Base-by-base conservation (phyloP, 2,888 invertebrate species). In the Blastobasis lacticolella region DNA sequence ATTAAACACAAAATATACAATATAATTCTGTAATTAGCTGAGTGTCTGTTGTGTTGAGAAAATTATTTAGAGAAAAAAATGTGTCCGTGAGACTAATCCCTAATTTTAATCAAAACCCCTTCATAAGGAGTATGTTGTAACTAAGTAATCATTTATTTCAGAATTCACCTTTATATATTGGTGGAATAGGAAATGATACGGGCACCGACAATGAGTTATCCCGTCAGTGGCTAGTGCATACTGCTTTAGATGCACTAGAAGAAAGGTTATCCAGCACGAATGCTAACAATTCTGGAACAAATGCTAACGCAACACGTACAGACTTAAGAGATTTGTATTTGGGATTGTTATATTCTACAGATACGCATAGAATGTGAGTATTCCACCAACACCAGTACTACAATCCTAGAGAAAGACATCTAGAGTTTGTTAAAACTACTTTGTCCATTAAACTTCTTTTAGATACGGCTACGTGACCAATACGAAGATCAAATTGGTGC, bases 391-490 rank as follows among this genome's bases (percentile, higher is more conserved):
- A 42, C 6, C 40, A 6, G 7, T 40, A 40, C 9, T 40, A 9
- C 6, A 40, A 40, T 40, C 6, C 40, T 4, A 8, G 40, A 40
- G 1, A 40, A 40, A 40, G 9, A 40, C 6, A 40, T 40, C 40
- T 40, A 40, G 7, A 8, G 7, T 40, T 41, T 5, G 37, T 37
- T 6, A 38, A 38, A 43, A 23, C 38, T 44, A 40, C 7, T 41
- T 41, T 2, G 37, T 36, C 10, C 10, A 36, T 48, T 9, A 37
- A 10, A 38, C n/a, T 9, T 23, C n/a, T 81, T 89, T 49, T 62
- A 96, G 95, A 64, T 96, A 95, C 86, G 98, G 98, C 1, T 98
- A 97, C 82, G 96, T 97, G 6, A 98, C 98, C n/a, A 98, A 98
- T 72, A 98, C 98, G 0, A 95, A 95, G 86, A 94, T 98, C 6